Percentiles rank a stretch among this genome's conserved stretches.
Evolutionary conservation across 2,797 vertebrate genomes (phyloP).

Genomic region (Chelidonichthys spinosus): DNA sequence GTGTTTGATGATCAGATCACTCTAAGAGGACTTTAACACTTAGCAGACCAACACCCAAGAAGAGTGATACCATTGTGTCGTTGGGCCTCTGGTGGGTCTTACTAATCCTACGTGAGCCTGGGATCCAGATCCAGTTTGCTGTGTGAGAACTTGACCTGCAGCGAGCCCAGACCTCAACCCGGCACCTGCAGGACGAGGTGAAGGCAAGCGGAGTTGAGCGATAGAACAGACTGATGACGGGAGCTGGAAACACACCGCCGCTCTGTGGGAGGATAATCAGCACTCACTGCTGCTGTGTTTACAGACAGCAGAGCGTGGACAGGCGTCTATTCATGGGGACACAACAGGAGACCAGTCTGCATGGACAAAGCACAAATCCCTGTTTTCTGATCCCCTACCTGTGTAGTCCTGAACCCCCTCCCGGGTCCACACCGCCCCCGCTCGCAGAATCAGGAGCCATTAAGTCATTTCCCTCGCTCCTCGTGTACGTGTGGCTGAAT

Average conservation of each 20-base stretch:
- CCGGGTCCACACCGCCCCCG: background rate
- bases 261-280: slow-evolving; percentile 31
- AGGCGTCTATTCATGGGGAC: slow-evolving; percentile 59
- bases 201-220: background rate
- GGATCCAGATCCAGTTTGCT: too few species aligned
- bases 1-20: too few species aligned
- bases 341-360: slow-evolving; percentile 68
- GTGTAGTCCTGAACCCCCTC: background rate
- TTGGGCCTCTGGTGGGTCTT: too few species aligned
- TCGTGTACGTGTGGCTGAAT: slow-evolving; percentile 29
- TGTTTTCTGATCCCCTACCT: slow-evolving; percentile 57
- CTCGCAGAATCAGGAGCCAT: slow-evolving; percentile 36
- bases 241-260: slow-evolving; percentile 1
- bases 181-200: background rate
- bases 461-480: slow-evolving; percentile 67
- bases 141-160: too few species aligned
- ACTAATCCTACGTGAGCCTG: too few species aligned
- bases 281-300: slow-evolving; percentile 38
- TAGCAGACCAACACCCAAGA: too few species aligned
- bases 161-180: background rate
- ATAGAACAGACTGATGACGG: slow-evolving; percentile 14
- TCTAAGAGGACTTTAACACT: too few species aligned
- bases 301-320: slow-evolving; percentile 39
- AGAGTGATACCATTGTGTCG: too few species aligned
- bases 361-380: slow-evolving; percentile 60